phyloP scores from a whole-genome alignment of 2,888 invertebrate species.

The Zaprionus lineosus region DNA sequence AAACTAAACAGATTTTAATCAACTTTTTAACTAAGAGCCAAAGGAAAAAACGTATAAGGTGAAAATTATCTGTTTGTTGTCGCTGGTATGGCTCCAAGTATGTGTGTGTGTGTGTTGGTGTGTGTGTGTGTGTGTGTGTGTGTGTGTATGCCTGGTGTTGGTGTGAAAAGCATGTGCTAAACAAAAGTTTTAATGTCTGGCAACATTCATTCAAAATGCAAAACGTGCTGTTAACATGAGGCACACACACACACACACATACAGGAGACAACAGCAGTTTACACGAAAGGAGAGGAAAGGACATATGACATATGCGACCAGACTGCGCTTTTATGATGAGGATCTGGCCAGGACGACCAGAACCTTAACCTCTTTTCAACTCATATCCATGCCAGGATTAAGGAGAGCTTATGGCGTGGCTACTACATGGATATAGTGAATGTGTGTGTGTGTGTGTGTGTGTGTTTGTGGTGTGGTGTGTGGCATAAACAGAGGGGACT shows the following conservation, averaged over 20 bases:
- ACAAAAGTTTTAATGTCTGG: conserved; percentile 36
- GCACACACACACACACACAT: conserved; percentile 9
- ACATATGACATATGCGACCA: conserved; percentile 19
- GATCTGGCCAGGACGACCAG: background rate
- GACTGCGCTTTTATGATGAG: background rate
- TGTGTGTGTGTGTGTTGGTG: background rate
- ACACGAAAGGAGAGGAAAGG: background rate
- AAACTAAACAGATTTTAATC: too few species aligned
- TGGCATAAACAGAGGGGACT: too few species aligned
- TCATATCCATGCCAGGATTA: conserved; percentile 5
- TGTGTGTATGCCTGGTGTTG: background rate
- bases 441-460: too few species aligned
- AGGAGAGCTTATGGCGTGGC: background rate
- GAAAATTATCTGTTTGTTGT: too few species aligned
- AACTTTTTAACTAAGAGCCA: too few species aligned
- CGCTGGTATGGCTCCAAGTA: background rate
- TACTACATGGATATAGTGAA: too few species aligned
- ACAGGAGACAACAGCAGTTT: background rate
- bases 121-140: background rate
- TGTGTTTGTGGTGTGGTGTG: too few species aligned
- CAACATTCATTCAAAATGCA: conserved; percentile 29
- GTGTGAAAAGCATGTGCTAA: conserved; percentile 32
- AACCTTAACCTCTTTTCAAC: background rate
- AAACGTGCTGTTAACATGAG: conserved; percentile 33
- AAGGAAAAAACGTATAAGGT: too few species aligned